Evolutionary conservation across 2,113 vertebrate genomes (phyloP).

Genomic region (Scalopus aquaticus): DNA sequence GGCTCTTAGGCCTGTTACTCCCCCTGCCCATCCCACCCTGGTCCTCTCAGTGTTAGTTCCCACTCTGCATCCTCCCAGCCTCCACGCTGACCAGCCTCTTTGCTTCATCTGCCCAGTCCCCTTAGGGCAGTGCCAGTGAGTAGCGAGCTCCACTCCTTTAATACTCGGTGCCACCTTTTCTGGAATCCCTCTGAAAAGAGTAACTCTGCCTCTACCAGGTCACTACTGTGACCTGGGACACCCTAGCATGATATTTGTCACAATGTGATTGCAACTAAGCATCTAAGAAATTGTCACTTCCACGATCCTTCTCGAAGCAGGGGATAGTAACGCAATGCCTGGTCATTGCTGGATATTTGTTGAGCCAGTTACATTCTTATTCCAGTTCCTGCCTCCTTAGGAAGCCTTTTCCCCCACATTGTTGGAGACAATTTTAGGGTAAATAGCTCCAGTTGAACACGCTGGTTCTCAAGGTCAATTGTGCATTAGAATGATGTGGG

Average conservation of each 20-base stretch:
- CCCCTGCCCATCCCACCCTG: too few relatives aligned
- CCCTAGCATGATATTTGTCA: background rate
- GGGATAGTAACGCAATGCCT: background rate
- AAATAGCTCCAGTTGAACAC: background rate
- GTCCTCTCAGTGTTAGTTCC: background rate
- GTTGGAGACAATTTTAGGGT: background rate
- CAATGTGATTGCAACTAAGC: accelerated
- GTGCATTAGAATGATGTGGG: background rate
- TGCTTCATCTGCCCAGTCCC: background rate
- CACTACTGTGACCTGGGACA: background rate
- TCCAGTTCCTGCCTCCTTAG: background rate
- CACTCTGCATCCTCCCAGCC: background rate
- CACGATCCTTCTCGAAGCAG: background rate
- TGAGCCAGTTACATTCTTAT: too few relatives aligned
- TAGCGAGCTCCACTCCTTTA: background rate
- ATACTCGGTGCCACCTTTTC: background rate
- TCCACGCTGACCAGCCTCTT: background rate
- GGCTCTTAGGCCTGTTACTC: too few relatives aligned
- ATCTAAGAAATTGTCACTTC: background rate
- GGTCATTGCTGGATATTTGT: accelerated
- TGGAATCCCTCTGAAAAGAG: background rate
- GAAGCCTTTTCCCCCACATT: too few relatives aligned
- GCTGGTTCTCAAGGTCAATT: background rate
- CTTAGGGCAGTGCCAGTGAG: background rate
- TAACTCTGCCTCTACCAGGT: background rate